Conservation (phyloP, 2,888 invertebrate genomes). For the Lepidonotus clava region DNA sequence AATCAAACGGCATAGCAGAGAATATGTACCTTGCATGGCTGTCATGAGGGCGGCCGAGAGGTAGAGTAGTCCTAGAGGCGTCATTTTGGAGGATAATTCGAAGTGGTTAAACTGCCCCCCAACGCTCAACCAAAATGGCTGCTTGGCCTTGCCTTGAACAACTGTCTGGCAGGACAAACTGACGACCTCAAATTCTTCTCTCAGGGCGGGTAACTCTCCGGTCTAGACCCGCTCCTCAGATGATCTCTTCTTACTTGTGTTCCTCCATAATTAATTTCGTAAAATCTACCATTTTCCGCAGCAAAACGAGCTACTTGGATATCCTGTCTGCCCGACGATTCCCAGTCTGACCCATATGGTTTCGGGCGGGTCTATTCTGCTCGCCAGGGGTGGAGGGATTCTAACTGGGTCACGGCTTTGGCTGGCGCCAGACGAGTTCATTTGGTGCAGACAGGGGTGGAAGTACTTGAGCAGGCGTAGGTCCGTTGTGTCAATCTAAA, state of each 20-base stretch:
- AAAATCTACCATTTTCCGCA: not conserved
- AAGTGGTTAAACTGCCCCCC: not conserved
- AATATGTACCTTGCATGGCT: not conserved
- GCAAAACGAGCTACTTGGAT: conserved; percentile 5
- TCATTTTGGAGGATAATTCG: conserved; percentile 22
- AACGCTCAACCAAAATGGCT: conserved; percentile 42
- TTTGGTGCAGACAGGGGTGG: conserved; percentile 27
- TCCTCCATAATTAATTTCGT: conserved; percentile 16
- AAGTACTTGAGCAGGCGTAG: not conserved
- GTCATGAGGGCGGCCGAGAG: not conserved
- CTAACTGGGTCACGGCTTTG: conserved; percentile 50
- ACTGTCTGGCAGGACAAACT: conserved; percentile 20
- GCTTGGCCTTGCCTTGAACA: conserved; percentile 33
- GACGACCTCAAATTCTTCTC: not conserved
- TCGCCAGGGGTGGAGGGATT: not conserved
- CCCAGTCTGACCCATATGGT: conserved; percentile 49
- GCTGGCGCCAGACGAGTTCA: conserved; percentile 38
- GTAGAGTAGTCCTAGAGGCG: not conserved
- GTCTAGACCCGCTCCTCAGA: not conserved
- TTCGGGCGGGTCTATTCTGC: conserved; percentile 6
- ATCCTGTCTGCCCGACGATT: not conserved
- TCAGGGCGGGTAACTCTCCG: not conserved
- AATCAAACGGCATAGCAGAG: not conserved
- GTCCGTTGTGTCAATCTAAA: no score
- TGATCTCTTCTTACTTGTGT: not conserved